These are phyloP conservation scores for Tetrapedia diversipes DNA, from an alignment of 2,888 invertebrate species.

Conservation along the genomic window DNA sequence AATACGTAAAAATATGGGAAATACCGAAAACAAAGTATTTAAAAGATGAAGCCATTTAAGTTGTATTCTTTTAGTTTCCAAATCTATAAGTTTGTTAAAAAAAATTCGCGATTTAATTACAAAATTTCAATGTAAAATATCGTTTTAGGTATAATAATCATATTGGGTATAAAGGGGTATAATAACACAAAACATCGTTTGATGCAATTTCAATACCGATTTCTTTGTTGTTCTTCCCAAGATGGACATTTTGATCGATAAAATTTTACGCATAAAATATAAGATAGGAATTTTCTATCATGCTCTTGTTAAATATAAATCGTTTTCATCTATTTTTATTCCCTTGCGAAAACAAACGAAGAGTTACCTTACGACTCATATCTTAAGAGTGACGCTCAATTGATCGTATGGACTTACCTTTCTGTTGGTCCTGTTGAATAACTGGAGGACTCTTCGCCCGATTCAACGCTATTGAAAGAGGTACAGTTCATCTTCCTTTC, in stretches of 20 bases:
- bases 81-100: too few relatives aligned
- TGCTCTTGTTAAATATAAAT: background rate
- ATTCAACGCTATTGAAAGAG: conserved; percentile 86
- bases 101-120: too few relatives aligned
- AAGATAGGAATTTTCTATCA: background rate
- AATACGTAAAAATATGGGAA: background rate
- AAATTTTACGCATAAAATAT: background rate
- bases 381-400: background rate
- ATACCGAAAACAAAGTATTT: too few relatives aligned
- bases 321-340: background rate
- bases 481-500: conserved; percentile 86
- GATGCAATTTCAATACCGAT: background rate
- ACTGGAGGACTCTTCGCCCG: conserved; percentile 85
- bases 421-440: conserved; percentile 86
- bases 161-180: background rate
- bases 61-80: too few relatives aligned
- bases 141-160: too few relatives aligned
- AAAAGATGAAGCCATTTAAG: too few relatives aligned
- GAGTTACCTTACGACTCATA: background rate
- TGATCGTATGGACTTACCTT: conserved; percentile 74
- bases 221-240: background rate
- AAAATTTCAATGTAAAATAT: too few relatives aligned
- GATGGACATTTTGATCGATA: background rate
- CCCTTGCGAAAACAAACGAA: conserved; percentile 13
- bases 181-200: background rate